A percentile compares a stretch with the other conserved stretches of the same genome.
Conservation (phyloP, 1,140 invertebrate species). For the Bicyclus anynana region DNA sequence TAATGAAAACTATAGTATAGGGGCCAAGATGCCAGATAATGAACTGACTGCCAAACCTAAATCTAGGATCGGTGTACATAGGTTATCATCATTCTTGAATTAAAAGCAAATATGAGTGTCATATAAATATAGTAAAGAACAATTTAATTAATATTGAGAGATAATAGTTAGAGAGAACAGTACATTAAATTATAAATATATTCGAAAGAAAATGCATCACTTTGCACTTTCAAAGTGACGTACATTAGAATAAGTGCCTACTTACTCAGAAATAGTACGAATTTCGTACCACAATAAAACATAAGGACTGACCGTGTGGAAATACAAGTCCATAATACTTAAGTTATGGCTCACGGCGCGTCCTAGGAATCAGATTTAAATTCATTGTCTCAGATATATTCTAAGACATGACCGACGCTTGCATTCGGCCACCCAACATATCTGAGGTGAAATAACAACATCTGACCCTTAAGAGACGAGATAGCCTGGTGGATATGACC, state of each 20-base stretch:
- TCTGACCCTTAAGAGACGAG: not conserved
- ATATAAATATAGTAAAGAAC: too few species aligned
- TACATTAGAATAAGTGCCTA: not conserved
- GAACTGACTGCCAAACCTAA: too few species aligned
- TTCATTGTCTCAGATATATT: slow-evolving; percentile 10
- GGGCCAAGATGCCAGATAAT: too few species aligned
- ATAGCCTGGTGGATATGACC: too few species aligned
- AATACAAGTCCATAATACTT: slow-evolving; percentile 3
- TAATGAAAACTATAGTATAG: too few species aligned
- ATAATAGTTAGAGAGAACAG: too few species aligned
- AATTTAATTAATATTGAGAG: too few species aligned
- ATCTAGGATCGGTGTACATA: too few species aligned
- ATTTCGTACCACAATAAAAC: not conserved
- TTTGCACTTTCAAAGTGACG: not conserved
- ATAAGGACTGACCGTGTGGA: not conserved
- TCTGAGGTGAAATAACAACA: not conserved
- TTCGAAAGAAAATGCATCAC: too few species aligned
- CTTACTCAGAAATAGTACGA: not conserved
- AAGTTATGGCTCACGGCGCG: slow-evolving; percentile 6
- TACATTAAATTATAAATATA: too few species aligned
- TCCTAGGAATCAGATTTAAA: slow-evolving; percentile 1
- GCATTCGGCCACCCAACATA: not conserved
- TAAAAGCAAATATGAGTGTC: too few species aligned
- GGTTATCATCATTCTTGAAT: too few species aligned
- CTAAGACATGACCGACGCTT: not conserved